Evolutionary conservation across 1,140 invertebrate genomes (phyloP).

Genomic region (Atta texana): DNA sequence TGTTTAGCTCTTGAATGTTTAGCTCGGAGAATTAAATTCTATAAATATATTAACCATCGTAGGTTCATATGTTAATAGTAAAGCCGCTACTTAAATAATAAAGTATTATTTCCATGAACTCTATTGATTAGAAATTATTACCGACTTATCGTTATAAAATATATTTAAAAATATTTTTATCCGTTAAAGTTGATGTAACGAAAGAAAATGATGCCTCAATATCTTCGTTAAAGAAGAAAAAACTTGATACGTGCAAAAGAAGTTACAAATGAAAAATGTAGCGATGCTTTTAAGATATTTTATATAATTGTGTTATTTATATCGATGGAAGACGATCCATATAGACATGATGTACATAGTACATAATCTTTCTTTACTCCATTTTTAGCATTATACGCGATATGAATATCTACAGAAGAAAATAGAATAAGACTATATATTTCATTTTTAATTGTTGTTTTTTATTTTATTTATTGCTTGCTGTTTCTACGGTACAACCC

Average conservation of each 20-base stretch:
- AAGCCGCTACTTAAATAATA: not conserved
- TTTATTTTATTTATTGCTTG: not conserved
- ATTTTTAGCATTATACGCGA: slow-evolving; percentile 1
- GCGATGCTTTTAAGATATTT: not conserved
- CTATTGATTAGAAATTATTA: slow-evolving; percentile 44
- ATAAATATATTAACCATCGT: not conserved
- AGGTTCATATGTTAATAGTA: not conserved
- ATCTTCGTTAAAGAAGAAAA: slow-evolving; percentile 35
- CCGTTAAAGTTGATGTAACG: slow-evolving; percentile 46
- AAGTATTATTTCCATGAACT: slow-evolving; percentile 14
- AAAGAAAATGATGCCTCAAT: slow-evolving; percentile 16
- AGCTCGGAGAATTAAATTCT: not conserved
- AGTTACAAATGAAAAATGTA: slow-evolving; percentile 18
- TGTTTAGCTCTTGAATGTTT: not conserved
- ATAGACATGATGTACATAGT: not conserved
- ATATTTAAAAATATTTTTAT: slow-evolving; percentile 54
- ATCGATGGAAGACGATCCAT: not conserved
- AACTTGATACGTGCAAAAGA: not conserved
- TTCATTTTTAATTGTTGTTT: slow-evolving; percentile 17
- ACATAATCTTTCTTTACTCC: not conserved
- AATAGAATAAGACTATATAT: slow-evolving; percentile 2
- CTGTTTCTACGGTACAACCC: not conserved
- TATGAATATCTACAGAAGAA: not conserved
- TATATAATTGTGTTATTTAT: not conserved
- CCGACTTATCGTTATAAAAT: slow-evolving; percentile 23